Base-by-base conservation (phyloP, 2,888 invertebrate genomes). In the Lymantria monacha region DNA sequence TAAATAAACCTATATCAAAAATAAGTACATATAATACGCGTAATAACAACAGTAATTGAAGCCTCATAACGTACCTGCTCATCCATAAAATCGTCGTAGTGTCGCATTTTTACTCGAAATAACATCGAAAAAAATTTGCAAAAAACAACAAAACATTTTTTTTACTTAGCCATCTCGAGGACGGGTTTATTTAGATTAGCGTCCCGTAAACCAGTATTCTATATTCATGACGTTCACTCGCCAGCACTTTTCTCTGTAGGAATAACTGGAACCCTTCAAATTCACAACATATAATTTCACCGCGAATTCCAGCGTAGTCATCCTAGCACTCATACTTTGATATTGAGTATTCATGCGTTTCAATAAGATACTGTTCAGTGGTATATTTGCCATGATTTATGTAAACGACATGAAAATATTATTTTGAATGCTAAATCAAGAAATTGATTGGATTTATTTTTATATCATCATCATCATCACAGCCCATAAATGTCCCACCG, bases 151-250 rank as follows among this genome's bases (percentile, higher is more conserved):
- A 69, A 79, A 76, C 73, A 79, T 75, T 77, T 73, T 69, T 67
- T 61, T 48, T 58, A 14, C 41, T 60, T 62, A 66, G 70, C 71
- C 74, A 76, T 74, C 67, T 72, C 59, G 59, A 57, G 65, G 67
- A 56, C 69, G 65, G n/a, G 70, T 76, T 79, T 81, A 80, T 79
- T 81, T 76, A 79, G 79, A 81, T 83, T 81, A 81, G 70, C 70
- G 70, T 59, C 70, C 71, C 72, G 66, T 73, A 70, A 72, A 69
- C 56, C 60, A 59, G 54, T 69, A 69, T 65, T 80, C 66, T 72
- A 74, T 79, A 81, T 81, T 79, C 81, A 80, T 81, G 75, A 70
- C 66, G 61, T 68, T 67, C 61, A 64, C 59, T 62, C 56, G 50
- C 59, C 58, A 63, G 59, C 66, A 76, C 68, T 70, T 73, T 70